These are phyloP conservation scores for Pelecanoides urinatrix DNA, from an alignment of 2,113 vertebrate genomes.

Conservation along the genomic window DNA sequence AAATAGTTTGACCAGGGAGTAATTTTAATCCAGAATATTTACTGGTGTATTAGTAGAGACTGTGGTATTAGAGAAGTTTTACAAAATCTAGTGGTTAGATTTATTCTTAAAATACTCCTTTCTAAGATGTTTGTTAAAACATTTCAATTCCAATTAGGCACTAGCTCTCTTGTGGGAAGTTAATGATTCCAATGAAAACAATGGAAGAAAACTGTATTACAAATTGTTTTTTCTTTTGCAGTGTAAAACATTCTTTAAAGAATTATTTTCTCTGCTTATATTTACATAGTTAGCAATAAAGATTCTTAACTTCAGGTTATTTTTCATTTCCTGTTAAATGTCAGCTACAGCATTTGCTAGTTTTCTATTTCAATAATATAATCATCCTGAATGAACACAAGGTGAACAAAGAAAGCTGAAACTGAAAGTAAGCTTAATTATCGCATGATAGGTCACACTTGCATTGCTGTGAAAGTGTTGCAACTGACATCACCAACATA, in stretches of 20 bases:
- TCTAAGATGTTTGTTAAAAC: not conserved
- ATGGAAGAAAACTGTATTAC: not conserved
- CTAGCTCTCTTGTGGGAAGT: not conserved
- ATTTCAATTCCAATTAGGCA: not conserved
- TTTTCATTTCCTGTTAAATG: not conserved
- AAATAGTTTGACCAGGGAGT: not conserved
- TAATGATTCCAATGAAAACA: not conserved
- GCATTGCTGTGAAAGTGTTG: not conserved
- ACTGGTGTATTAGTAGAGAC: not conserved
- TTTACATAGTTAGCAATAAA: not conserved
- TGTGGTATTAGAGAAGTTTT: not conserved
- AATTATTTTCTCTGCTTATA: not conserved
- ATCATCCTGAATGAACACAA: accelerated
- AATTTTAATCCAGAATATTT: not conserved
- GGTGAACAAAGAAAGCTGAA: not conserved
- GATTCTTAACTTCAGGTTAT: not conserved
- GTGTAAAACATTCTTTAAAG: not conserved
- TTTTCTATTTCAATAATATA: not conserved
- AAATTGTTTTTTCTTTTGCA: not conserved
- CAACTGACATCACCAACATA: accelerated
- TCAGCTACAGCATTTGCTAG: not conserved
- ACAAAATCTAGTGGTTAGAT: not conserved
- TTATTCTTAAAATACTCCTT: not conserved
- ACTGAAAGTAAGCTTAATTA: not conserved
- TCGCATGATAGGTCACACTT: not conserved